Conservation (phyloP, 2,797 vertebrate genomes). For the Falco novaeseelandiae region DNA sequence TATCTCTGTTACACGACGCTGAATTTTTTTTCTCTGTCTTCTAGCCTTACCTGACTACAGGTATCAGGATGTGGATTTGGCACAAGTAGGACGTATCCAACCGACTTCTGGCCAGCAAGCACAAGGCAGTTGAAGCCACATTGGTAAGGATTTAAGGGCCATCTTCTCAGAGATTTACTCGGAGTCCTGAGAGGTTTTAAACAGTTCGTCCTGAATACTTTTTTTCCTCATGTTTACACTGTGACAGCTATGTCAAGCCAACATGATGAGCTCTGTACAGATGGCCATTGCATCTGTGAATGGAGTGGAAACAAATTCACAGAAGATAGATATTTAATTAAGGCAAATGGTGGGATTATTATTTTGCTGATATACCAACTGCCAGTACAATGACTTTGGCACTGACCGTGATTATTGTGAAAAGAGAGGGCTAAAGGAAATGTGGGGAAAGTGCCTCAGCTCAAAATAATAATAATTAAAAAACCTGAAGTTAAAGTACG, state of each 20-base stretch:
- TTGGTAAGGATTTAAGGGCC: not conserved
- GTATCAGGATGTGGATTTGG: not conserved
- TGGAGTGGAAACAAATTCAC: not conserved
- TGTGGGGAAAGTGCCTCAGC: not conserved
- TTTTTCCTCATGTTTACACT: not conserved
- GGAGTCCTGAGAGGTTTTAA: not conserved
- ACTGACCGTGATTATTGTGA: not conserved
- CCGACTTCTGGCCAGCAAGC: not conserved
- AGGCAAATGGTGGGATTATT: slow-evolving; percentile 1
- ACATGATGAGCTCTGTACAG: not conserved
- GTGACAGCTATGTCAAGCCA: not conserved
- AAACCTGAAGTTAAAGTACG: not conserved
- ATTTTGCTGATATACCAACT: not conserved
- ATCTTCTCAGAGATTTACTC: not conserved
- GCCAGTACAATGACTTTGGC: not conserved
- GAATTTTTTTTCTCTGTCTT: not conserved
- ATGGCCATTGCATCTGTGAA: slow-evolving; percentile 34
- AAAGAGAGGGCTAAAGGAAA: not conserved
- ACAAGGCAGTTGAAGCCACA: not conserved
- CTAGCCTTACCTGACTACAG: not conserved
- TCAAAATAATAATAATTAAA: not conserved
- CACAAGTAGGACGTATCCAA: not conserved
- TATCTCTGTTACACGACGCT: accelerated
- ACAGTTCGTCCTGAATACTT: not conserved
- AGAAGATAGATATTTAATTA: slow-evolving; percentile 33